Evolutionary conservation across 2,888 invertebrate species (phyloP), one percentile per base, ranked within the genome.

Genomic region (Dynastes maya): DNA sequence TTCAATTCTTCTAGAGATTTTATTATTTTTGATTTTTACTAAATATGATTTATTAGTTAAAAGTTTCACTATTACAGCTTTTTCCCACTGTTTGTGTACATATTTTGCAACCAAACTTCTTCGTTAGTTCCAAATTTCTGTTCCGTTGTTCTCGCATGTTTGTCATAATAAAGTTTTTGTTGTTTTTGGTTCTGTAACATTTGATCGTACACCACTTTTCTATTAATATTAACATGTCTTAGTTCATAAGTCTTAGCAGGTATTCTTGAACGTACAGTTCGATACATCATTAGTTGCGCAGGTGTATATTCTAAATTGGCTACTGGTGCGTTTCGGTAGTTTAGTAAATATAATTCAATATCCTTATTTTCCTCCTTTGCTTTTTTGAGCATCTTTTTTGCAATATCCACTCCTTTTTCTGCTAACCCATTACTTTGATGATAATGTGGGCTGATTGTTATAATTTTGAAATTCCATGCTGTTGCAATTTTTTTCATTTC

Each of bases 361-460:
- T 29, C 61, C 16, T n/a, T 58, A 58, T 58, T 22, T 27, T 61
- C 61, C 22, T 27, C 27, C 53, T 3, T 6, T 5, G n/a, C 16
- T 58, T 77, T 68, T 1, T 58, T 77, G 6, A 68, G 68, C 32
- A 68, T 45, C 1, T 22, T 55, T 32, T 75, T 74, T 13, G 67
- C 68, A 51, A 72, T 74, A 13, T 49, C 22, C n/a, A 67, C 78
- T 2, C 32, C 63, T 13, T 70, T 74, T 51, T 78, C 78, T 22
- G 74, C 64, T 45, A 65, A 67, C 2, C 78, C 78, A 27, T 75
- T 78, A 11, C 74, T 74, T 65, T 74, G 72, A 45, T 64, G 49
- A n/a, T 74, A 58, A 58, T 78, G 68, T n/a, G 74, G 74, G 27
- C 74, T 67, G n/a, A 29, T 74, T 13, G 74, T 78, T 40, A 63